These are phyloP conservation scores for Acrocephalus arundinaceus DNA, from an alignment of 2,113 vertebrate species.

Conservation along the genomic window DNA sequence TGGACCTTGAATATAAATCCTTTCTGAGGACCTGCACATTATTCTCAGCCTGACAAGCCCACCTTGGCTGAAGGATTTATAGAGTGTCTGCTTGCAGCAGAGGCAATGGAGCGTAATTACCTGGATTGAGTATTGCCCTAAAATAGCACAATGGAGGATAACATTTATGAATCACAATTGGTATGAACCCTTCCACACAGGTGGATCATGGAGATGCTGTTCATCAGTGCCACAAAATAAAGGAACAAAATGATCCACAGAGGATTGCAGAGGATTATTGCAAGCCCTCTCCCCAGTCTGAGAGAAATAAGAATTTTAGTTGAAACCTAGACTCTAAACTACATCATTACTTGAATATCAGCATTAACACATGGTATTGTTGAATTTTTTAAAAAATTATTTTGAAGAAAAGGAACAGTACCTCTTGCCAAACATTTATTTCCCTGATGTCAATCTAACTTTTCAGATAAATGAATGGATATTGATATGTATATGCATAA, in stretches of 20 bases:
- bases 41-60: conserved; percentile 61
- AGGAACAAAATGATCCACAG: not conserved
- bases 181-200: not conserved
- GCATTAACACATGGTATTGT: not conserved
- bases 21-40: conserved; percentile 60
- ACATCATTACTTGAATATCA: not conserved
- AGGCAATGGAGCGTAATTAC: conserved; percentile 65
- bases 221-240: not conserved
- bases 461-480: fast-evolving
- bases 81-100: conserved; percentile 36
- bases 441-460: not conserved
- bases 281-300: not conserved
- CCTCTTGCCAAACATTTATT: not conserved
- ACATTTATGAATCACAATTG: conserved; percentile 72
- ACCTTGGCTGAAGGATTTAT: conserved; percentile 70
- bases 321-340: not conserved
- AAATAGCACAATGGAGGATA: conserved; percentile 48
- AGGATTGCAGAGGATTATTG: too few species aligned
- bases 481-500: not conserved
- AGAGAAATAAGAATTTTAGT: not conserved
- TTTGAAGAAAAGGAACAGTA: not conserved
- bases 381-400: not conserved
- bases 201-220: not conserved
- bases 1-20: conserved; percentile 67
- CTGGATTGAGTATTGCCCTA: conserved; percentile 39